Evolutionary conservation across 2,797 vertebrate species (phyloP).

Genomic region (Sus cebifrons): DNA sequence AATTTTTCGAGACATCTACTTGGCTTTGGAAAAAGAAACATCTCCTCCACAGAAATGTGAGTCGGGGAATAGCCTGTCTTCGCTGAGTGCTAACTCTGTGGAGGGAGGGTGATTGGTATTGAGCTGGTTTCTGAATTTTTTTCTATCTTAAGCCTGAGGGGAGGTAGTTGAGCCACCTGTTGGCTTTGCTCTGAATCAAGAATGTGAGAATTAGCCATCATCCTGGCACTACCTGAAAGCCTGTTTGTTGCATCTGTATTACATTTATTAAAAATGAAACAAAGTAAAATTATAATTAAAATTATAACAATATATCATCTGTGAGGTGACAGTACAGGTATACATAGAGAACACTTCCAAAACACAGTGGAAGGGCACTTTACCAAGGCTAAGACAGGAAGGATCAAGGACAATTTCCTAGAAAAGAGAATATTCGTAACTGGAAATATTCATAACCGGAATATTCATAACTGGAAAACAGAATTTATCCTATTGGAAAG

Average conservation of each 20-base stretch:
- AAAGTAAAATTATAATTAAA: not conserved
- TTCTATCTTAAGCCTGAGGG: not conserved
- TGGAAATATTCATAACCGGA: no score
- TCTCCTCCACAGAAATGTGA: not conserved
- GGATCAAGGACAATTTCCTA: not conserved
- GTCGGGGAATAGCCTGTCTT: not conserved
- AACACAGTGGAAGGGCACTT: not conserved
- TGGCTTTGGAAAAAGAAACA: not conserved
- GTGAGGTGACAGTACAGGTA: not conserved
- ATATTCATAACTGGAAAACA: not conserved
- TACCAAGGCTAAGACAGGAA: not conserved
- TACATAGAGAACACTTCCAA: not conserved
- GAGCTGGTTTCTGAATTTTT: not conserved
- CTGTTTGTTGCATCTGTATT: not conserved
- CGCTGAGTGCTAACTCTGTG: not conserved
- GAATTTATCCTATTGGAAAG: not conserved
- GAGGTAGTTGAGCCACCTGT: not conserved
- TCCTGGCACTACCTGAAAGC: not conserved
- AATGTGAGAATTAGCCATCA: not conserved
- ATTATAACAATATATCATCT: not conserved
- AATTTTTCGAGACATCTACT: not conserved
- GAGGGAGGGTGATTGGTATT: not conserved
- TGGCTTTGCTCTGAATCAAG: not conserved
- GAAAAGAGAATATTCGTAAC: not conserved
- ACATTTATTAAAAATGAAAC: conserved; percentile 37